A percentile compares a stretch with the other conserved stretches of the same genome.
Conservation (phyloP, 2,888 invertebrate genomes). For the Craniophora ligustri region DNA sequence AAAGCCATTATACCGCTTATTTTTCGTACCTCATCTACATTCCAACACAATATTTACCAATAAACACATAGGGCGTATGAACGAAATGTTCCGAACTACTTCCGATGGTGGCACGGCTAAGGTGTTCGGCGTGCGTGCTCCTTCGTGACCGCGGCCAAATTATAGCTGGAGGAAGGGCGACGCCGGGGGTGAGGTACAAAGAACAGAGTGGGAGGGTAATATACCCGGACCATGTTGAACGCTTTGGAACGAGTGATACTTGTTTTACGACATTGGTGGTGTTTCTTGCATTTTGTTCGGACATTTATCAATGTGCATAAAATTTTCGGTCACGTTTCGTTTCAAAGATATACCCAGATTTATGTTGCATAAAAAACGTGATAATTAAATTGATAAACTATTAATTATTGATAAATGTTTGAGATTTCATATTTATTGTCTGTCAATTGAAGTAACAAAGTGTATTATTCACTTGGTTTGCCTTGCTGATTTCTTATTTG, state of each 20-base stretch:
- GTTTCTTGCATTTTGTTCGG: conserved; percentile 43
- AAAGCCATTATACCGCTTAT: background rate
- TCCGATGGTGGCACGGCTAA: conserved; percentile 41
- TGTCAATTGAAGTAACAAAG: too few relatives aligned
- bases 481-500: too few relatives aligned
- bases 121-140: conserved; percentile 53
- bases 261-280: conserved; percentile 38
- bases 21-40: conserved; percentile 3
- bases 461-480: too few relatives aligned
- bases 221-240: conserved; percentile 51
- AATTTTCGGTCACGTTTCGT: too few relatives aligned
- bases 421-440: too few relatives aligned
- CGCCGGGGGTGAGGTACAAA: conserved; percentile 12
- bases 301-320: conserved; percentile 25
- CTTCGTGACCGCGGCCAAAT: conserved; percentile 49
- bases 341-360: too few relatives aligned
- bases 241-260: conserved; percentile 39
- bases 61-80: conserved; percentile 50
- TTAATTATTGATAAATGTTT: too few relatives aligned
- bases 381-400: too few relatives aligned
- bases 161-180: conserved; percentile 31
- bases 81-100: conserved; percentile 56
- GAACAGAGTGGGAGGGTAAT: conserved; percentile 25
- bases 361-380: too few relatives aligned
- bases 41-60: conserved; percentile 49